Base-by-base conservation (phyloP, 1,140 invertebrate species). In the Amphibalanus amphitrite region DNA sequence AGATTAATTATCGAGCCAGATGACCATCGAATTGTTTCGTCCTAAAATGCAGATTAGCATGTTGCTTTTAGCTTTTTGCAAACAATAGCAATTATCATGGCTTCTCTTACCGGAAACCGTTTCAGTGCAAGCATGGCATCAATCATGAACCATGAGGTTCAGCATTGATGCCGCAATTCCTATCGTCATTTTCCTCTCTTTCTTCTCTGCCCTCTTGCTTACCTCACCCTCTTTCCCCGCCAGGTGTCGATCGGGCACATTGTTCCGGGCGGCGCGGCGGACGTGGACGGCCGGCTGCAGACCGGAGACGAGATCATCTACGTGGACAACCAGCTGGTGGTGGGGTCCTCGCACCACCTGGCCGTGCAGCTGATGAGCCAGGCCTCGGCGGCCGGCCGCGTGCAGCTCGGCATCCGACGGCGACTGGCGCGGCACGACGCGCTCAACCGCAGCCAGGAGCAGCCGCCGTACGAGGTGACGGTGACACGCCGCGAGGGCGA, bases 171-270 rank as follows among this genome's bases (percentile, higher is more conserved):
- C n/a, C n/a, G n/a, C n/a, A n/a, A n/a, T n/a, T n/a, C n/a, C n/a
- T n/a, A n/a, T n/a, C n/a, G n/a, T n/a, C n/a, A n/a, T n/a, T n/a
- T n/a, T n/a, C n/a, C n/a, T n/a, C n/a, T n/a, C n/a, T n/a, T n/a
- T n/a, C n/a, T n/a, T n/a, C n/a, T n/a, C n/a, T n/a, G n/a, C n/a
- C n/a, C n/a, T n/a, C n/a, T 20, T 33, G 29, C 29, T 10, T 25
- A 20, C 25, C 47, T 0, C 29, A 10, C 59, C 59, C 47, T 25
- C 29, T 0, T 26, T 28, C 64, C 26, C 29, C 64, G 29, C 40
- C 79, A 89, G 85, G 88, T 97, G 71, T 91, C 92, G 4, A 93
- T 98, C 69, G 95, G 95, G 28, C 90, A 94, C 79, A 93, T 98
- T 76, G 95, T 98, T 33, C 89, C 92, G 0, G 91, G 92, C 75